Percentiles rank a stretch among this genome's conserved stretches.
These are phyloP conservation scores for Chydorus sphaericus DNA, from an alignment of 2,888 invertebrate species.

Conservation along the genomic window DNA sequence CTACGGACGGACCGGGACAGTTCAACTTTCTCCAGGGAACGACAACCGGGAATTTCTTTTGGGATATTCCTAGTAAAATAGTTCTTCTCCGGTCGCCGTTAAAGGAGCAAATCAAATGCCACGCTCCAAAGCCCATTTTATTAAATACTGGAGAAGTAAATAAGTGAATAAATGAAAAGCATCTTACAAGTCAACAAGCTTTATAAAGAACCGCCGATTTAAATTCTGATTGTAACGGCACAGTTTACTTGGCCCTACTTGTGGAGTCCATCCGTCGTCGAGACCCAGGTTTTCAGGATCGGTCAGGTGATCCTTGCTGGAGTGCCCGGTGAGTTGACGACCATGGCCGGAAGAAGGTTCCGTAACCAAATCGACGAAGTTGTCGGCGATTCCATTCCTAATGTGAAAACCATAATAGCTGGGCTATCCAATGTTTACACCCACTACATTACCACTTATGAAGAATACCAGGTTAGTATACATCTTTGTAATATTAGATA, in stretches of 20 bases:
- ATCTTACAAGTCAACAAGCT: too few relatives aligned
- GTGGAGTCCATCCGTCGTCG: conserved; percentile 78
- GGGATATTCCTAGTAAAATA: conserved; percentile 69
- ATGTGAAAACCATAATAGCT: conserved; percentile 54
- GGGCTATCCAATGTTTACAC: conserved; percentile 80
- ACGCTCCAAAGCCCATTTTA: conserved; percentile 75
- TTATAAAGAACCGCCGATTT: too few relatives aligned
- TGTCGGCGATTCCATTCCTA: conserved; percentile 25
- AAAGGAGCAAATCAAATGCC: conserved; percentile 55
- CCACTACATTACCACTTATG: conserved; percentile 76
- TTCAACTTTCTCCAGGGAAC: conserved; percentile 72
- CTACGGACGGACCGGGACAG: conserved; percentile 75
- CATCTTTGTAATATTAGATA: too few relatives aligned
- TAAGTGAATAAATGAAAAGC: too few relatives aligned
- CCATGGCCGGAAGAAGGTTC: conserved; percentile 76
- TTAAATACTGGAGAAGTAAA: conserved; percentile 58
- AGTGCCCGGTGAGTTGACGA: conserved; percentile 88
- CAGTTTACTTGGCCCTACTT: conserved; percentile 69
- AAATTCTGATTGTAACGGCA: too few relatives aligned
- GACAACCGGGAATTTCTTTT: conserved; percentile 54
- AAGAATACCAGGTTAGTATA: conserved; percentile 60
- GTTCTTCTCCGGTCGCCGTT: conserved; percentile 48
- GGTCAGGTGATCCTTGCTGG: conserved; percentile 51
- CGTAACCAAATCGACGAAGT: conserved; percentile 33
- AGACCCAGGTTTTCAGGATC: conserved; percentile 59